phyloP scores from a whole-genome alignment of 2,797 vertebrate genomes.

The Lycodopsis pacificus region DNA sequence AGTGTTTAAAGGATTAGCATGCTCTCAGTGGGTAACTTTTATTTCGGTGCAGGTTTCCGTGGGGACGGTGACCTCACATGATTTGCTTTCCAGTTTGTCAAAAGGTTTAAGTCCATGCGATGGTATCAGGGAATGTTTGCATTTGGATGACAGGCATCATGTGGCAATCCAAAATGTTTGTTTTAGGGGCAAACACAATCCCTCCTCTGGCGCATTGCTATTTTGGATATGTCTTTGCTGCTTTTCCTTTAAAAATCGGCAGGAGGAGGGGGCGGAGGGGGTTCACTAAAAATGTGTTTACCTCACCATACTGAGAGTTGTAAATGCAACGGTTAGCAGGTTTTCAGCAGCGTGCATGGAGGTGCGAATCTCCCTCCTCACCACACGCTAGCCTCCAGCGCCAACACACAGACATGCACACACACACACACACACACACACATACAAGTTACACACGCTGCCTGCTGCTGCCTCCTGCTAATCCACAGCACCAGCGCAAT shows the following conservation, averaged over 20 bases:
- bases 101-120: constrained; percentile 54
- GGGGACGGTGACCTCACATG: constrained; percentile 36
- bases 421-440: constrained; percentile 28
- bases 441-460: constrained; percentile 31
- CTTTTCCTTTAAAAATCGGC: constrained; percentile 57
- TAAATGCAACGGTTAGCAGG: constrained; percentile 81
- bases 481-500: constrained; percentile 78
- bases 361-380: constrained; percentile 78
- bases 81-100: constrained; percentile 59
- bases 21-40: constrained; percentile 48
- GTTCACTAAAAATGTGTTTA: constrained; percentile 76
- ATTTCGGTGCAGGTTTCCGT: constrained; percentile 33
- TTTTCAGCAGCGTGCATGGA: constrained; percentile 76
- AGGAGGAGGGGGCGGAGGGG: neutral
- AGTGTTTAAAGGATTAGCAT: constrained; percentile 58
- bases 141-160: constrained; percentile 73
- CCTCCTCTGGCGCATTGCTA: constrained; percentile 41
- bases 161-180: constrained; percentile 68
- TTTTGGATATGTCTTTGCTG: constrained; percentile 49
- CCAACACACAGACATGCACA: constrained; percentile 68
- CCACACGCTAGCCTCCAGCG: constrained; percentile 76
- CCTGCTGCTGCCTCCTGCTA: constrained; percentile 69
- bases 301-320: constrained; percentile 76
- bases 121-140: constrained; percentile 65
- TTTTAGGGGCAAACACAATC: constrained; percentile 57